Base-by-base conservation (phyloP, 2,113 vertebrate species). In the Brachyhypopomus gauderio region DNA sequence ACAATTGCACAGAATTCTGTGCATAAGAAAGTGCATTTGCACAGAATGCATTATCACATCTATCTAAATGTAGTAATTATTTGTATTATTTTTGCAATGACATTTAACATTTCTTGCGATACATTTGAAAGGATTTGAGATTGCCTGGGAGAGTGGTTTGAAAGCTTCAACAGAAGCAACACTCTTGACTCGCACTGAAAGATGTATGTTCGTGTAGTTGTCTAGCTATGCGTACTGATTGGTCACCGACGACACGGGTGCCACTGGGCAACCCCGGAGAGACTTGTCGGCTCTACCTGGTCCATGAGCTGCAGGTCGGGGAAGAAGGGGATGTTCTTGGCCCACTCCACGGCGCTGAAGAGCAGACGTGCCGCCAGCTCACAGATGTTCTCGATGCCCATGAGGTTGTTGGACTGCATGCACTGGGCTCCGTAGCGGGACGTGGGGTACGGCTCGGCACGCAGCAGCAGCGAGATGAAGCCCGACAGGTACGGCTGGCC, bases 281-380 rank as follows among this genome's bases (percentile, higher is more conserved):
- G 1, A 52, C 45, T 52, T 52, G 45, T 7, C 11, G 64, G 70
- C 17, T 89, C 88, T 85, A 94, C 93, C 88, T 94, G 95, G 52
- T 95, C 95, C 78, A 95, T 91, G 73, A 96, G 93, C 90, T 94
- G 95, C 82, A 96, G 89, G 7, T 95, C 95, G 0, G 95, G 94
- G 88, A 96, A 96, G 89, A 96, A 96, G 19, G 95, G 95, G 88
- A 96, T 94, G 90, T 94, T 95, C 88, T 96, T 96, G 83, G 95
- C 95, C 95, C 95, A 96, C 74, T 96, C 95, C 0, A 96, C 93
- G 1, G 95, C 94, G 0, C 95, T 94, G 93, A 96, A 96, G 59
- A 96, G 95, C 60, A 96, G 91, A 69, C 95, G 88, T 16, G 95
- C 95, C 0, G 95, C 95, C 91, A 96, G 87, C 88, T 96, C 95